phyloP scores from a whole-genome alignment of 2,797 vertebrate genomes.

The Oreortyx pictus region DNA sequence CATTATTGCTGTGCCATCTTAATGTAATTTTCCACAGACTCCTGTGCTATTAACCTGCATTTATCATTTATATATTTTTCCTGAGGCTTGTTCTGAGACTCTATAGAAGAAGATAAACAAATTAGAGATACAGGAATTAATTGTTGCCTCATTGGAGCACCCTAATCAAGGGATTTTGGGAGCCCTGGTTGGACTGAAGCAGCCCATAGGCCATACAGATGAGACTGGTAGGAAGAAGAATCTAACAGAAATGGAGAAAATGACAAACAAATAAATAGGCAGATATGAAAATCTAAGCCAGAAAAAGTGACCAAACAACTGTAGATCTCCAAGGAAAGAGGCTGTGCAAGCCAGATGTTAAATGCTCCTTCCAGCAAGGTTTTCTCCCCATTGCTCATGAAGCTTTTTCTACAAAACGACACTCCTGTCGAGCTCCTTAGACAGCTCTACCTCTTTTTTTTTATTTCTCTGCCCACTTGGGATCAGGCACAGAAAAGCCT shows the following conservation, averaged over 20 bases:
- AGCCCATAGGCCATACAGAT: neutral
- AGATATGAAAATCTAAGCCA: neutral
- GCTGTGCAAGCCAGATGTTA: neutral
- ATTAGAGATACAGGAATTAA: conserved; percentile 58
- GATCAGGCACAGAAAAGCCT: neutral
- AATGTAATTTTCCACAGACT: conserved; percentile 55
- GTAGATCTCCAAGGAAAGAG: neutral
- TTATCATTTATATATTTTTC: conserved; percentile 58
- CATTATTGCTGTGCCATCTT: conserved; percentile 44
- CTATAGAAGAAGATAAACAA: conserved; percentile 50
- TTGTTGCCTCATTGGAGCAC: conserved; percentile 4
- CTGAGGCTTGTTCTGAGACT: conserved; percentile 13
- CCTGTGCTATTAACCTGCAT: conserved; percentile 49
- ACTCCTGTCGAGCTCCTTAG: neutral
- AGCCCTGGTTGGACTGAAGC: neutral
- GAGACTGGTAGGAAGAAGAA: neutral
- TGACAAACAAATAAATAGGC: neutral
- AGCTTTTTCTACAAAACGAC: neutral
- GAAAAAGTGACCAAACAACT: neutral
- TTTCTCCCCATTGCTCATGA: accelerated
- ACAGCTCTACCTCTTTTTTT: neutral
- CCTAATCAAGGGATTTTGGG: neutral
- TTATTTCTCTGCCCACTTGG: neutral
- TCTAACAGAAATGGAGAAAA: neutral
- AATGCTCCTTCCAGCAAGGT: neutral